Evolutionary conservation across 37 sponge, comb jelly and placozoan species (phyloP).

Genomic region (Agelas oroides): DNA sequence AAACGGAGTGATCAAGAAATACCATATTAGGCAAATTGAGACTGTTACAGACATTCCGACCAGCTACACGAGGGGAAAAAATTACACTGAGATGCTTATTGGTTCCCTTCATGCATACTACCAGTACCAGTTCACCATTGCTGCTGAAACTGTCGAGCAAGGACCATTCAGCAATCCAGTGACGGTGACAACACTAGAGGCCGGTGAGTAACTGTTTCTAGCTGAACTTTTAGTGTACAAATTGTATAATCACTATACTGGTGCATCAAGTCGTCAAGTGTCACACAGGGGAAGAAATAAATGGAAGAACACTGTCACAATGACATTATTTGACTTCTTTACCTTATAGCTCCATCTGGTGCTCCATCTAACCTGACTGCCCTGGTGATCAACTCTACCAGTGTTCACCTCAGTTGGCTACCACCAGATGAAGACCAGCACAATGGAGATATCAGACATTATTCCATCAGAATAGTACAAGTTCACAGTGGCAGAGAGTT

Average conservation of each 20-base stretch:
- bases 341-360: constrained; percentile 31
- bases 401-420: neutral
- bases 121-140: constrained; percentile 24
- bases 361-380: constrained; percentile 8
- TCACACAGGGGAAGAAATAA: too few species aligned
- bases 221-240: neutral
- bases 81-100: neutral
- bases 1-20: constrained; percentile 37
- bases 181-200: constrained; percentile 15
- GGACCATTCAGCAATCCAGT: constrained; percentile 22
- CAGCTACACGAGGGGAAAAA: neutral
- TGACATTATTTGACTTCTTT: neutral
- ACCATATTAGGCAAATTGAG: neutral
- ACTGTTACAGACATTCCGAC: neutral
- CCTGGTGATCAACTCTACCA: neutral
- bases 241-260: too few species aligned
- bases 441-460: neutral
- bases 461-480: neutral
- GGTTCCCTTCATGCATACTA: constrained; percentile 20
- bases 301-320: too few species aligned
- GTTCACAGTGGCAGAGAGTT: neutral
- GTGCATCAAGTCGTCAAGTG: too few species aligned
- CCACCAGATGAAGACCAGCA: neutral
- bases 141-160: constrained; percentile 31
- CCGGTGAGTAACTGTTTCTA: constrained; percentile 18